Evolutionary conservation across 30 jellyfish, hydroid and myxozoan genomes (phyloP), one percentile per base, ranked within the genome.

Genomic region (Mastigias papua): DNA sequence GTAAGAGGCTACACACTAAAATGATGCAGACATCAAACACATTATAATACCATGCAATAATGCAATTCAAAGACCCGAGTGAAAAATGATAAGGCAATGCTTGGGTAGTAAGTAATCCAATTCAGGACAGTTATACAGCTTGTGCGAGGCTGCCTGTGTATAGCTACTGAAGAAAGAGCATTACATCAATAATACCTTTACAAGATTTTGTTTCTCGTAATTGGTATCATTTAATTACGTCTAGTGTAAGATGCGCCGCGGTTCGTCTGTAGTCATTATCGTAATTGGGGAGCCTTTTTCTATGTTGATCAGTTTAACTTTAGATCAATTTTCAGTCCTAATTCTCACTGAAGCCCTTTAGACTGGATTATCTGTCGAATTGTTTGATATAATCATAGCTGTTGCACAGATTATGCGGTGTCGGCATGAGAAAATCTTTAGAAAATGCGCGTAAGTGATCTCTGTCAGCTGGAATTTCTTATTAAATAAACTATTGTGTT

Each of bases 381-480:
- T 83, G 92, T 83, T 70, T 70, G 80, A 83, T 69, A 29, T 69
- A 62, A 83, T 83, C 86, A 70, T 27, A 30, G 86, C 86, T 83
- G 79, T 49, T 80, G 81, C 62, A 34, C 58, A 67, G 81, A 66
- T 80, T 80, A 80, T 34, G 61, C 81, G 90, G 81, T 62, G 73
- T 63, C 90, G 73, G 74, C 67, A 72, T 72, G 83, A 35, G 67
- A 42, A 72, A 63, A 63, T 63, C 74, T 63, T 63, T 63, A 63
- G 42, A 63, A 63, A 63, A 63, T 63, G 74, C 74, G 35, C 42
- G 74, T 23, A 63, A 8, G 74, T 26, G 19, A 27, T 63, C 74
- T 8, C 7, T 23, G 74, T 63, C 74, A 63, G 74, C 74, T 63
- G 74, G 74, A 63, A 21, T 63, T 63, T 63, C 19, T 63, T 28